Conservation (phyloP, 2,113 vertebrate species). For the Nycticorax nycticorax region DNA sequence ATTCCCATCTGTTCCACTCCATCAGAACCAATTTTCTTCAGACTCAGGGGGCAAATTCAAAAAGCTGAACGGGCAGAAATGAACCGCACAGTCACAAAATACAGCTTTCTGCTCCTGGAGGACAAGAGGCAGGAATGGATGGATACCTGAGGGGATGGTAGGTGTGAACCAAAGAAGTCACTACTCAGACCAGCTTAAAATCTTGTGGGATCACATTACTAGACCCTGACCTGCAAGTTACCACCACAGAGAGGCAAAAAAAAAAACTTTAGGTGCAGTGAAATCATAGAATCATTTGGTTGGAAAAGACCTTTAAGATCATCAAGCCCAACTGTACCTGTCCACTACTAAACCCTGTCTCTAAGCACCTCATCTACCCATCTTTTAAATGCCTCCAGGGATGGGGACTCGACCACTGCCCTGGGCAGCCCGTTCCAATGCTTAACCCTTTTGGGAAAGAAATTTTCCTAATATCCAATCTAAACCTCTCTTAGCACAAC, state of each 20-base stretch:
- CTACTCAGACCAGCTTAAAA: neutral
- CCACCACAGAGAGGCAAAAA: accelerated
- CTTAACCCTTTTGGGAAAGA: no score
- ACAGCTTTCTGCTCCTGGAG: neutral
- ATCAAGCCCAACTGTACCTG: no score
- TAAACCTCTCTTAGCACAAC: no score
- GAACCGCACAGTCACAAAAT: neutral
- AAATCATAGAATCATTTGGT: neutral
- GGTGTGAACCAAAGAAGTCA: neutral
- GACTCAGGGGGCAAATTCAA: neutral
- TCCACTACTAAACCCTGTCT: no score
- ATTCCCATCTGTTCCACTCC: neutral
- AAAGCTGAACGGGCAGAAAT: neutral
- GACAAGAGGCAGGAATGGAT: neutral
- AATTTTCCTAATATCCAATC: no score
- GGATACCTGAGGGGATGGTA: accelerated
- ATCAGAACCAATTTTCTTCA: neutral
- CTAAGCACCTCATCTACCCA: no score
- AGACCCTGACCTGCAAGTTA: neutral
- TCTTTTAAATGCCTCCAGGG: no score
- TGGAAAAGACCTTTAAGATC: no score
- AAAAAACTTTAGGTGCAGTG: accelerated
- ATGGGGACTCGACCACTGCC: no score
- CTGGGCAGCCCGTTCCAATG: no score
- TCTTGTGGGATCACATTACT: accelerated